phyloP scores from a whole-genome alignment of 2,113 vertebrate genomes.

The Gymnorhina tibicen region DNA sequence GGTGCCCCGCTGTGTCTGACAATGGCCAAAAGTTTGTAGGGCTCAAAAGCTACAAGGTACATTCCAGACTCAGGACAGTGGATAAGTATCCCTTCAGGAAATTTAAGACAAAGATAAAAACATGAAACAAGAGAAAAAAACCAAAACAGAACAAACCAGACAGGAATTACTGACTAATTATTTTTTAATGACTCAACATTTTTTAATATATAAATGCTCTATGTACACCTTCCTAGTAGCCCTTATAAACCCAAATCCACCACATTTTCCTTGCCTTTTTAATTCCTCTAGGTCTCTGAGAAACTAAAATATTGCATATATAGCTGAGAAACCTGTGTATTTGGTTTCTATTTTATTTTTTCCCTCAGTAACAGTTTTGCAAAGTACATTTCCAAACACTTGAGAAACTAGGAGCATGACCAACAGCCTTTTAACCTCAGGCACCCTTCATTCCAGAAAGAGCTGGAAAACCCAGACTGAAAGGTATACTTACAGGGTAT shows the following conservation, averaged over 20 bases:
- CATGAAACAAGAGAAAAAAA: not conserved
- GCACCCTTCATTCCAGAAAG: not conserved
- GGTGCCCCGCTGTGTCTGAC: not conserved
- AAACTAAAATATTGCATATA: not conserved
- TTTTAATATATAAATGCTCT: not conserved
- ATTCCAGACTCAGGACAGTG: not conserved
- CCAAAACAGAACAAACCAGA: not conserved
- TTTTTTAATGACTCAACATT: not conserved
- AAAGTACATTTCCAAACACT: not conserved
- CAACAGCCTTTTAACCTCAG: not conserved
- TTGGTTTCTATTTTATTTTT: not conserved
- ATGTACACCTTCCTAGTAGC: not conserved
- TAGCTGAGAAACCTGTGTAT: not conserved
- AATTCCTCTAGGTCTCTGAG: not conserved
- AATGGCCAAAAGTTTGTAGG: fast-evolving
- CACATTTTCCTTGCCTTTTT: not conserved
- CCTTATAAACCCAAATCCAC: not conserved
- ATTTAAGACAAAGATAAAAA: not conserved
- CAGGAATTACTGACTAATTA: not conserved
- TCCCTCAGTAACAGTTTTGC: not conserved
- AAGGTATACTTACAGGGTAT: not conserved
- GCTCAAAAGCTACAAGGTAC: not conserved
- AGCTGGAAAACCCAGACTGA: not conserved
- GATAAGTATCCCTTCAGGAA: not conserved
- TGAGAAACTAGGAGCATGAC: not conserved